These are phyloP conservation scores for Macropodus opercularis DNA, from an alignment of 2,797 vertebrate genomes.

Conservation along the genomic window DNA sequence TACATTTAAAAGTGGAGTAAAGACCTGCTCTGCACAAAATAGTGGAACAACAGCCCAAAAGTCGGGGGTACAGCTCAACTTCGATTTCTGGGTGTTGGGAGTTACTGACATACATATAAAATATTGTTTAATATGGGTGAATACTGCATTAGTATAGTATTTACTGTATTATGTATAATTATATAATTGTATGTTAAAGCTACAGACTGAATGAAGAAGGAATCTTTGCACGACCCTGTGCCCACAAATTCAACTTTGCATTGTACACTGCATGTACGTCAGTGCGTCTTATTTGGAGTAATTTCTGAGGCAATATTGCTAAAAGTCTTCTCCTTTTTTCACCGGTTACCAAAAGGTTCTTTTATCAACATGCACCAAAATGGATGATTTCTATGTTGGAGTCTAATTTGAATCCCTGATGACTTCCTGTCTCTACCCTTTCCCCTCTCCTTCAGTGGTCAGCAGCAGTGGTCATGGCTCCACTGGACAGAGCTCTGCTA, in stretches of 20 bases:
- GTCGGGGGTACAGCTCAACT: no score
- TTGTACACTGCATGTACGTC: neutral
- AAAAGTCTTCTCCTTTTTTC: neutral
- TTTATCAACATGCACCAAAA: slow-evolving; percentile 7
- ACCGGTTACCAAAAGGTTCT: no score
- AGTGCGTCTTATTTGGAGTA: neutral
- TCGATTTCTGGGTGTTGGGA: no score
- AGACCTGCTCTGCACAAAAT: neutral
- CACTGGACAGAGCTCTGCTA: slow-evolving; percentile 76
- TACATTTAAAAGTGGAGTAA: no score
- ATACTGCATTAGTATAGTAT: no score
- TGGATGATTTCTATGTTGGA: slow-evolving; percentile 24
- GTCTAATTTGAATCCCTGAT: slow-evolving; percentile 23
- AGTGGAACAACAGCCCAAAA: neutral
- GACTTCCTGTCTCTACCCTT: neutral
- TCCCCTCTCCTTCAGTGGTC: slow-evolving; percentile 63
- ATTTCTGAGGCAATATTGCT: neutral
- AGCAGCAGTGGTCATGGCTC: slow-evolving; percentile 78
- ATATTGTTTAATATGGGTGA: no score
- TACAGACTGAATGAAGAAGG: neutral
- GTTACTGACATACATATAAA: no score
- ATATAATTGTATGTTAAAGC: neutral
- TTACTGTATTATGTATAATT: no score
- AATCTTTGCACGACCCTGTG: neutral
- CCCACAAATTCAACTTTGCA: neutral